Evolutionary conservation across 1,140 invertebrate species (phyloP).

Genomic region (Amyelois transitella): DNA sequence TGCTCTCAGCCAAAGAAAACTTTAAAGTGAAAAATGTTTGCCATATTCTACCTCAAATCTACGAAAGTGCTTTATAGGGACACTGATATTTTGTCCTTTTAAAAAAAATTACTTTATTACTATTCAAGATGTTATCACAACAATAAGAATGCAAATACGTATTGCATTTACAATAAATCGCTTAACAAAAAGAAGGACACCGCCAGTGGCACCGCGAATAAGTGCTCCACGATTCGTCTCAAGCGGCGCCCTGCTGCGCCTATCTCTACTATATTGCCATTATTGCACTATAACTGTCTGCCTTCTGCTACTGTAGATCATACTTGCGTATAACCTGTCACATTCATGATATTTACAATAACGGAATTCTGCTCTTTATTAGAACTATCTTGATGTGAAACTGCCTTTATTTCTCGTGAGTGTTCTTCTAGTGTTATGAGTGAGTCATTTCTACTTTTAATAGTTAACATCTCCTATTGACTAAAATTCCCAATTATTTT

Average conservation of each 20-base stretch:
- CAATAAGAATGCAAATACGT: conserved; percentile 5
- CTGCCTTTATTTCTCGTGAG: neutral
- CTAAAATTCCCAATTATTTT: too few species aligned
- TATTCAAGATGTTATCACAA: neutral
- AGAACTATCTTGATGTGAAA: neutral
- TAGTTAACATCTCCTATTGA: too few species aligned
- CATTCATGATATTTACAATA: conserved; percentile 21
- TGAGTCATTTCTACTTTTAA: too few species aligned
- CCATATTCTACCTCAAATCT: too few species aligned
- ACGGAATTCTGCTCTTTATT: conserved; percentile 16
- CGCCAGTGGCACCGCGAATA: conserved; percentile 9
- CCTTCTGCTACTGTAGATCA: conserved; percentile 41
- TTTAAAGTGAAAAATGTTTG: too few species aligned
- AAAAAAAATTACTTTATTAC: neutral
- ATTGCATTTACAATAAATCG: conserved; percentile 35
- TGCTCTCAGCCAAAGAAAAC: too few species aligned
- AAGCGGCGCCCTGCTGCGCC: conserved; percentile 33
- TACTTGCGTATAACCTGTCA: conserved; percentile 42
- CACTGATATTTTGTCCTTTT: neutral
- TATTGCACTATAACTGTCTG: conserved; percentile 45
- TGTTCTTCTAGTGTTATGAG: too few species aligned
- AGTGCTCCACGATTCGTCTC: conserved; percentile 24
- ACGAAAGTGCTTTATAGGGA: too few species aligned
- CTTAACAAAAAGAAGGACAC: conserved; percentile 28
- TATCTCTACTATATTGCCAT: conserved; percentile 43